Evolutionary conservation across 2,113 vertebrate species (phyloP), one percentile per base, ranked within the genome.

Genomic region (Otolemur garnettii): DNA sequence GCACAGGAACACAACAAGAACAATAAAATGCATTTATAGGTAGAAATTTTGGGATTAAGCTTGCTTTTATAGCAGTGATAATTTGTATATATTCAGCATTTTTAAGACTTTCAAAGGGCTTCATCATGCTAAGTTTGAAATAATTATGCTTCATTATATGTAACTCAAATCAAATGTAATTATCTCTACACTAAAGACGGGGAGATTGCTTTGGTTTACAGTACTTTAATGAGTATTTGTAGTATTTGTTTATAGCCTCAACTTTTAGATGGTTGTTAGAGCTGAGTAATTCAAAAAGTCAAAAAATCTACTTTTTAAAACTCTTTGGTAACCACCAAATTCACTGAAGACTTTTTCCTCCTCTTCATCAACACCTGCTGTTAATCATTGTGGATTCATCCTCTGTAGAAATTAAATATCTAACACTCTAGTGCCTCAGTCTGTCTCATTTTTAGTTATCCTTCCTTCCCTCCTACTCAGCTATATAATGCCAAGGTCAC

Each of bases 161-260:
- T 81, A 88, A 91, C 24, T 82, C 33, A 94, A 85, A 91, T 90
- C 13, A 72, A 81, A 91, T 38, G 3, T 68, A 93, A 94, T 77
- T 35, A 19, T 77, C 17, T 71, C 42, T 83, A 66, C 55, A 45
- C 72, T 78, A 71, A 69, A 45, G 12, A 77, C 88, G 12, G 33
- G 57, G 18, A 69, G 9, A 64, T 77, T 53, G 5, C 12, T 93
- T 90, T 66, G 28, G 94, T 79, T 87, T 14, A 79, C 26, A 62
- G 24, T 81, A 86, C 68, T 69, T 93, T 35, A 82, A 42, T 87
- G 26, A 64, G 4, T 55, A 35, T 35, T 42, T 87, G 3, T 30
- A 55, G 38, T 55, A 91, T 93, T 87, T 91, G 28, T 69, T 94
- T 90, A 64, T 45, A 85, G 87, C 1, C 9, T 83, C 66, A 60